These are phyloP conservation scores for Steatornis caripensis DNA, from an alignment of 2,113 vertebrate genomes.

Conservation along the genomic window DNA sequence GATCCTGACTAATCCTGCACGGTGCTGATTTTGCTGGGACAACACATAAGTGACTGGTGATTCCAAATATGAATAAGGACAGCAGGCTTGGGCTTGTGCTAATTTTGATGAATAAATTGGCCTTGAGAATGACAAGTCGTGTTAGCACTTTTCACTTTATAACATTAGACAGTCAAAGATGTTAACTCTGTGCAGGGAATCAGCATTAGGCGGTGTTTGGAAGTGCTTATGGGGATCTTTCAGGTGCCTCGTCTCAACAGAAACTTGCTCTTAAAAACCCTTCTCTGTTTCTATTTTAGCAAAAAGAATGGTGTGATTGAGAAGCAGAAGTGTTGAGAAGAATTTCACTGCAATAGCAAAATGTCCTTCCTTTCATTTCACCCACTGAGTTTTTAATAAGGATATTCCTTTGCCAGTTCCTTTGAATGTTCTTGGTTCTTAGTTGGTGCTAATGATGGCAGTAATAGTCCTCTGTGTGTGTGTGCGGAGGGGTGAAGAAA, in stretches of 20 bases:
- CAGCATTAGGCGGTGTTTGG: neutral
- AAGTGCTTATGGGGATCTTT: neutral
- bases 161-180: neutral
- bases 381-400: neutral
- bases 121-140: neutral
- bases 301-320: neutral
- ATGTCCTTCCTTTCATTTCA: neutral
- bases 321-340: neutral
- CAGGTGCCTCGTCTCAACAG: neutral
- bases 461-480: neutral
- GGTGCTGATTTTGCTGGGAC: neutral
- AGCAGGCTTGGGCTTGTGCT: constrained; percentile 13
- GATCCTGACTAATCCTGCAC: neutral
- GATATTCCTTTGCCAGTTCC: neutral
- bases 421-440: neutral
- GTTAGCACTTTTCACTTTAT: constrained; percentile 29
- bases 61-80: constrained; percentile 10
- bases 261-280: neutral
- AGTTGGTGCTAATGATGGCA: neutral
- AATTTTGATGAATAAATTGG: constrained; percentile 22
- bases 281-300: neutral
- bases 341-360: neutral
- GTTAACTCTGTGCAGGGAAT: neutral
- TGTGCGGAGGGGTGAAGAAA: neutral
- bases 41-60: neutral